Evolutionary conservation across 2,888 invertebrate species (phyloP), one percentile per base, ranked within the genome.

Genomic region (Agriotes lineatus): DNA sequence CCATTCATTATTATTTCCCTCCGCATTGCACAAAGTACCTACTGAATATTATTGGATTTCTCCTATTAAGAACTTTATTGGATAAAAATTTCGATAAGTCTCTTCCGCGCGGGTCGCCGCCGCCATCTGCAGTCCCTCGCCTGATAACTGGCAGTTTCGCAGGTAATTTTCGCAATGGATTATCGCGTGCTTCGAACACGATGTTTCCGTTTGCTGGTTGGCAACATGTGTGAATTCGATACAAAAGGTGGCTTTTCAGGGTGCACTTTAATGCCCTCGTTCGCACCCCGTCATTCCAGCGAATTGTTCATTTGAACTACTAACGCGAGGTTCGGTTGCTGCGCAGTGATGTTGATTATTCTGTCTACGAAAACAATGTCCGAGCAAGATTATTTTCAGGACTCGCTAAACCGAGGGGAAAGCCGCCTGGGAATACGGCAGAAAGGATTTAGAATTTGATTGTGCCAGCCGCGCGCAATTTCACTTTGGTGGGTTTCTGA

Each of bases 41-140:
- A 33, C 56, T 42, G 56, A 57, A 56, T 48, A 64, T 63, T 64
- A 64, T 64, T 64, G 57, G 56, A 45, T 64, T 64, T 57, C 16
- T 9, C 10, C 56, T 44, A 56, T 64, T 64, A 58, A 44, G 35
- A 7, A 57, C 20, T 45, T 54, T 57, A 59, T 61, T 37, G 48
- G 58, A 58, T 39, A 44, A 58, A 58, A 56, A 56, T 33, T 42
- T 42, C 16, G 12, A 10, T 39, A 57, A 57, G 42, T 35, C 9
- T 14, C 33, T 52, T 16, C 10, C 33, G 16, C 44, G 14, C 6
- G 56, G 18, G 22, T 22, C 20, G 16, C 33, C n/a, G 10, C 19
- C 12, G 5, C 12, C 22, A 48, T 12, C 22, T 48, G 48, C 5
- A 25, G 22, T 48, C 22, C 25, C 25, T 25, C 4, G 25, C 33